Evolutionary conservation across 2,797 vertebrate genomes (phyloP).

Genomic region (Trematomus bernacchii): DNA sequence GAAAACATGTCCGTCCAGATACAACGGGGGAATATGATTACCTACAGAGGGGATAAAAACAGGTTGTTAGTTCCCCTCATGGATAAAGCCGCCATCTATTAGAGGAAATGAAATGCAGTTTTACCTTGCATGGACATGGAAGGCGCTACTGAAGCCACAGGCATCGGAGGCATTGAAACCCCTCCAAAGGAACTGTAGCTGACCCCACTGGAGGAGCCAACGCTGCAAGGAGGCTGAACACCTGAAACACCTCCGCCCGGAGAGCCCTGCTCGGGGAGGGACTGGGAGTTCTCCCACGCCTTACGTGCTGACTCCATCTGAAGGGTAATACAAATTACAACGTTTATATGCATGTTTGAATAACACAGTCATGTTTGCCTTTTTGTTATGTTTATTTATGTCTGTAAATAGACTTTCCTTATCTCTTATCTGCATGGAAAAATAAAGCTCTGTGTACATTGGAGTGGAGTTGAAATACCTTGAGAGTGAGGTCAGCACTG

Average conservation of each 20-base stretch:
- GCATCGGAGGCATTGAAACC: slow-evolving; percentile 98
- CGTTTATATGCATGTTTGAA: neutral
- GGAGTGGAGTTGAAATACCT: slow-evolving; percentile 83
- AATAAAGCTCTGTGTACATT: neutral
- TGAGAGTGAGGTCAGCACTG: slow-evolving; percentile 95
- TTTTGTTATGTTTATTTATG: neutral
- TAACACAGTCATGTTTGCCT: neutral
- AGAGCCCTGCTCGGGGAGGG: slow-evolving; percentile 96
- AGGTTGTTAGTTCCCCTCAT: neutral
- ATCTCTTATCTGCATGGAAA: neutral
- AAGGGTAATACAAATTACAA: neutral
- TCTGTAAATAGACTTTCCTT: neutral
- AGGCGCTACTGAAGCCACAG: slow-evolving; percentile 96
- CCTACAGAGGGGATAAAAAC: slow-evolving; percentile 79
- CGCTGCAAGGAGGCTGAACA: slow-evolving; percentile 92
- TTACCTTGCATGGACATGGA: slow-evolving; percentile 98
- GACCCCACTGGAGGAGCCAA: slow-evolving; percentile 93
- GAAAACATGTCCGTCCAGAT: slow-evolving; percentile 97
- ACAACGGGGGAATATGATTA: slow-evolving; percentile 95
- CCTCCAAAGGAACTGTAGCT: slow-evolving; percentile 98
- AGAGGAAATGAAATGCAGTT: neutral
- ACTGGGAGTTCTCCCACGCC: slow-evolving; percentile 99
- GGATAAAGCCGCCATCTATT: neutral
- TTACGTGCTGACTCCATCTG: slow-evolving; percentile 99
- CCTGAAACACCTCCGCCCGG: slow-evolving; percentile 88